phyloP scores from a whole-genome alignment of 2,888 invertebrate species.

The Oligia fasciuncula region DNA sequence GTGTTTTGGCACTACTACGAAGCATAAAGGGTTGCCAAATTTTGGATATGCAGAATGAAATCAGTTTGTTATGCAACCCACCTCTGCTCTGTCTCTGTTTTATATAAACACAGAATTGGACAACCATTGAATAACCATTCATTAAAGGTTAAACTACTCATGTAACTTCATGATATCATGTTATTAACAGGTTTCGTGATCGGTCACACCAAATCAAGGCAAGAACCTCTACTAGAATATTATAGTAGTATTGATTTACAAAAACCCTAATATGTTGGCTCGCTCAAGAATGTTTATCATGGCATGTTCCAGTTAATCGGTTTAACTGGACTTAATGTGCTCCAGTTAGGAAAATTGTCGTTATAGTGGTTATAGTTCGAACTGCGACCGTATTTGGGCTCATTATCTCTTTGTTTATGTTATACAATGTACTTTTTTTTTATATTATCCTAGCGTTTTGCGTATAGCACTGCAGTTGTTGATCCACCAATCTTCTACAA shows the following conservation, averaged over 20 bases:
- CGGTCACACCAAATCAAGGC: conserved; percentile 34
- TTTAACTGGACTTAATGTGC: conserved; percentile 15
- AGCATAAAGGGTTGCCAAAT: conserved; percentile 13
- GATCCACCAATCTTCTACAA: neutral
- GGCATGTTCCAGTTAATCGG: conserved; percentile 13
- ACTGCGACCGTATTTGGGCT: conserved; percentile 2
- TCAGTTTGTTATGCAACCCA: conserved; percentile 1
- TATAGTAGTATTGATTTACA: conserved; percentile 27
- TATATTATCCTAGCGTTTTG: neutral
- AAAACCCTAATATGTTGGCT: neutral
- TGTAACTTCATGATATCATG: conserved; percentile 1
- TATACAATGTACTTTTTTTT: neutral
- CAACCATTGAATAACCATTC: neutral
- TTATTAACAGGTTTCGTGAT: conserved; percentile 30
- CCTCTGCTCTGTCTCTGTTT: neutral
- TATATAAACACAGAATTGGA: neutral
- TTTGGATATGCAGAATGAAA: conserved; percentile 2
- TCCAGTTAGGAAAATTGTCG: conserved; percentile 4
- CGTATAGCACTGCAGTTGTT: conserved; percentile 4
- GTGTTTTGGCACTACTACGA: conserved; percentile 23
- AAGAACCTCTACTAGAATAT: conserved; percentile 10
- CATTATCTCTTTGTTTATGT: neutral
- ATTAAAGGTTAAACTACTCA: neutral
- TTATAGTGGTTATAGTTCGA: conserved; percentile 1
- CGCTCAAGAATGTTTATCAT: conserved; percentile 1